Percentiles rank a stretch among this genome's conserved stretches.
Conservation (phyloP, 2,113 vertebrate genomes). For the Chlorodrepanis virens region DNA sequence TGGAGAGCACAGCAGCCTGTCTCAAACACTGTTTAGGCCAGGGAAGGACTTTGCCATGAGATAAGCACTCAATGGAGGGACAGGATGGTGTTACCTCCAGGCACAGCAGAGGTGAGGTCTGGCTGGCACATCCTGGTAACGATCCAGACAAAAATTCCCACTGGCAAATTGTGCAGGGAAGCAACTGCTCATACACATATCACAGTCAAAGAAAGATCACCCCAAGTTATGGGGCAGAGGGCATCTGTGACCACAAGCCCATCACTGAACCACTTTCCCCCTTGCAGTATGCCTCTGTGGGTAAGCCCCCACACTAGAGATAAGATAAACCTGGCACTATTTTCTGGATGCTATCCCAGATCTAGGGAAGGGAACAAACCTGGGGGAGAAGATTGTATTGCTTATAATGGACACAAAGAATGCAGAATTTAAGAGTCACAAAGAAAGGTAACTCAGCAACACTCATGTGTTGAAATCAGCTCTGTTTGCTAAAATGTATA, state of each 20-base stretch:
- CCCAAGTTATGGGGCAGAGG: neutral
- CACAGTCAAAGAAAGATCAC: neutral
- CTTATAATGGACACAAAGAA: neutral
- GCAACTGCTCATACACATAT: neutral
- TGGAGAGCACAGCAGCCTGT: neutral
- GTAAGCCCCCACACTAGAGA: neutral
- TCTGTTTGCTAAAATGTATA: neutral
- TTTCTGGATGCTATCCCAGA: neutral
- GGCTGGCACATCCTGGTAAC: neutral
- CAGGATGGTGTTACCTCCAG: neutral
- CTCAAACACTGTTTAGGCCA: neutral
- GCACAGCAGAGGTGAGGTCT: accelerated
- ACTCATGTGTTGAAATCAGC: neutral
- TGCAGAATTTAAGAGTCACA: neutral
- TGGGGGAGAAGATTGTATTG: neutral
- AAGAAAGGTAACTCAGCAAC: neutral
- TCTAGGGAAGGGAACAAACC: accelerated
- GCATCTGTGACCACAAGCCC: neutral
- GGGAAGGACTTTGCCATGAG: neutral
- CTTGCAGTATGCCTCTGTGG: too few species aligned
- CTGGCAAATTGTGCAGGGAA: neutral
- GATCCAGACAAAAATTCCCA: neutral
- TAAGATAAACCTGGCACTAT: neutral
- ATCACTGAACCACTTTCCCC: neutral
- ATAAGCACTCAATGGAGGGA: neutral